Evolutionary conservation across 1,140 invertebrate genomes (phyloP), one percentile per base, ranked within the genome.

Genomic region (Diorhabda elongata): DNA sequence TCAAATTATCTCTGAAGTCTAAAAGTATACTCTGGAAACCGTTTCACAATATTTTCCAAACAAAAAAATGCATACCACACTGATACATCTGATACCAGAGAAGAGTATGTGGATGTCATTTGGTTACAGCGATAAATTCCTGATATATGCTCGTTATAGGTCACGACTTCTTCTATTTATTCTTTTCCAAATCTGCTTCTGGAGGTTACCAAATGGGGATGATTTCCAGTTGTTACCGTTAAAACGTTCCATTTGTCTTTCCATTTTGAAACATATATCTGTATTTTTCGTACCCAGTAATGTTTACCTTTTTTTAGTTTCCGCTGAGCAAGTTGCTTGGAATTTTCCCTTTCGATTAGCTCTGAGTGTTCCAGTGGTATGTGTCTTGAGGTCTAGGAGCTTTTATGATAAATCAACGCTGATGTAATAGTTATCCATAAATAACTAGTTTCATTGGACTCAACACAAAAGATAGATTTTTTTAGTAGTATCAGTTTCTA

Each of bases 341-440:
- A 68, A 66, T 69, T 61, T 74, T 69, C 26, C 26, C 26, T 26
- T 71, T 70, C 71, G 74, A 67, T 74, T 75, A 69, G 71, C 69
- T 52, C 74, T 73, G 66, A 79, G 67, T 47, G 76, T 79, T 64
- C 78, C 79, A 9, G 75, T 69, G 41, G 77, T 69, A 70, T 81
- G 75, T 4, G 77, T 81, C 3, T 77, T 72, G 26, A 71, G 73
- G 11, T 65, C 5, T 45, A 78, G 71, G 9, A 83, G 71, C 68
- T 77, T 75, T 44, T 75, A 26, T 1, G 77, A 77, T n/a, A 83
- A 71, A 11, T 71, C 61, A 44, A 77, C 66, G 47, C 74, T 78
- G 7, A 77, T 82, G 64, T 83, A 82, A 63, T 75, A 83, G 71
- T 82, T 82, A 56, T 83, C 80, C 1, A 78, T 78, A 59, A 75